Evolutionary conservation across 92 coral and sea anemone species (phyloP).

Genomic region (Epizoanthus illoricatus): DNA sequence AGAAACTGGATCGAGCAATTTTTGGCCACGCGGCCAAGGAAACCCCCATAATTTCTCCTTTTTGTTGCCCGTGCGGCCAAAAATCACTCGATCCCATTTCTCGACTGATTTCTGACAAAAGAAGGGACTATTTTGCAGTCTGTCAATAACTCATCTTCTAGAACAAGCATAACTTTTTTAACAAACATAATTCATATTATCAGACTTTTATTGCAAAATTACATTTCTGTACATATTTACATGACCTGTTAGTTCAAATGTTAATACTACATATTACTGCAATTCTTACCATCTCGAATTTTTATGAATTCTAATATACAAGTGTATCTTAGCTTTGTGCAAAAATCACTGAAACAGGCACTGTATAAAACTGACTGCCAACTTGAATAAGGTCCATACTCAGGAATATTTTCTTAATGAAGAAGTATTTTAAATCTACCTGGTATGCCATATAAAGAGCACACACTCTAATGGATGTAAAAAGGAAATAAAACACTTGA

Average conservation of each 20-base stretch:
- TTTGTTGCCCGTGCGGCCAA: too few relatives aligned
- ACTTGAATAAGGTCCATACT: too few relatives aligned
- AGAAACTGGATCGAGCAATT: too few relatives aligned
- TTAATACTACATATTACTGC: neutral
- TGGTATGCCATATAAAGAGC: neutral
- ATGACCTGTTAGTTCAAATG: neutral
- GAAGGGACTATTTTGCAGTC: too few relatives aligned
- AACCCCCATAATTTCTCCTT: too few relatives aligned
- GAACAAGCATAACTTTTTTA: too few relatives aligned
- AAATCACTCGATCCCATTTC: too few relatives aligned
- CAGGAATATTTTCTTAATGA: neutral
- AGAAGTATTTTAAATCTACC: neutral
- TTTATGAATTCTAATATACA: neutral
- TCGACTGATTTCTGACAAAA: too few relatives aligned
- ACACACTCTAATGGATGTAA: neutral
- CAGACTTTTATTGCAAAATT: slow-evolving; percentile 19
- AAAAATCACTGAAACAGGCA: too few relatives aligned
- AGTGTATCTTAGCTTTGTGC: neutral
- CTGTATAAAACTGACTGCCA: too few relatives aligned
- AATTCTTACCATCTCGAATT: neutral
- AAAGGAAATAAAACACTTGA: neutral
- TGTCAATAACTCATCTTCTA: neutral
- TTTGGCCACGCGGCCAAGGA: too few relatives aligned
- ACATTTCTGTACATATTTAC: slow-evolving; percentile 53
- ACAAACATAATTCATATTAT: too few relatives aligned